phyloP scores from a whole-genome alignment of 2,797 vertebrate species.

The Hozukius guyotensis region DNA sequence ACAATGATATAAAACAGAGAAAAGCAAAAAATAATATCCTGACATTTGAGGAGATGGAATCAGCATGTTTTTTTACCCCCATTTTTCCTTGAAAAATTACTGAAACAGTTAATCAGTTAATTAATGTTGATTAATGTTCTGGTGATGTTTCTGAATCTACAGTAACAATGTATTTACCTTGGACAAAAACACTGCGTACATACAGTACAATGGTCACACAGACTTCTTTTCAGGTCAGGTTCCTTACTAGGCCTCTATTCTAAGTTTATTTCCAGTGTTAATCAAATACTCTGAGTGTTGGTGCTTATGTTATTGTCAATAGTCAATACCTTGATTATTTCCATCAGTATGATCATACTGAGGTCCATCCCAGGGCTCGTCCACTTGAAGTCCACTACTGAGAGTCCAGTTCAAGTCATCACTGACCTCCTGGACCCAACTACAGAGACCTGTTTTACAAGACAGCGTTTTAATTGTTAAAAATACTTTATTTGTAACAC shows the following conservation, averaged over 20 bases:
- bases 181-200: neutral
- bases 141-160: neutral
- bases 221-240: neutral
- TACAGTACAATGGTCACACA: neutral
- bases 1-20: neutral
- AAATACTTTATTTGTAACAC: neutral
- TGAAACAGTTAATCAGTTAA: neutral
- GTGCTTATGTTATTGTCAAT: neutral
- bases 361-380: slow-evolving; percentile 72
- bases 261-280: neutral
- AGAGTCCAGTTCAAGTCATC: slow-evolving; percentile 75
- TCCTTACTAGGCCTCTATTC: neutral
- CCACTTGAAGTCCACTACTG: slow-evolving; percentile 63
- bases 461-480: neutral
- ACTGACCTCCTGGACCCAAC: slow-evolving; percentile 74
- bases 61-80: neutral
- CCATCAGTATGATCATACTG: slow-evolving; percentile 79
- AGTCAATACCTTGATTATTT: slow-evolving; percentile 76
- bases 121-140: neutral
- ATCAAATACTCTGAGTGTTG: neutral
- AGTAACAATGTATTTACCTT: neutral
- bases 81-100: neutral
- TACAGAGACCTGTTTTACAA: slow-evolving; percentile 74
- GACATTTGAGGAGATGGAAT: neutral
- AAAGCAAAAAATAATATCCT: neutral